Base-by-base conservation (phyloP, 2,888 invertebrate genomes). In the Serripes groenlandicus region DNA sequence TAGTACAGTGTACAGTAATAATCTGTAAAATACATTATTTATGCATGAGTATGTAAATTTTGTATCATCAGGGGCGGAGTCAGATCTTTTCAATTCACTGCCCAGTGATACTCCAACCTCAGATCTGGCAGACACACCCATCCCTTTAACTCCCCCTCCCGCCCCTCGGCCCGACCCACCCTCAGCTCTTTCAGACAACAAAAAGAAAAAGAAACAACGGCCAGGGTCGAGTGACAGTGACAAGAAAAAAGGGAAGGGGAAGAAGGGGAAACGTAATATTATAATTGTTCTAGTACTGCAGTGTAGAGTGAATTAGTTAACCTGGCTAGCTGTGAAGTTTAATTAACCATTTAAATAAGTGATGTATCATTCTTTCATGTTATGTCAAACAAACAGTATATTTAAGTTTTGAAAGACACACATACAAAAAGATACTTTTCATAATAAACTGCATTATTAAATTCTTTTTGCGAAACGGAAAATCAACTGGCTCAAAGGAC, bases 221-320 rank as follows among this genome's bases (percentile, higher is more conserved):
- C 72, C 80, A 5, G 78, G 75, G 52, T 84, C 84, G n/a, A 78
- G 32, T 21, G 84, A 75, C 23, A 83, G 78, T 69, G 77, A 69
- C 35, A 81, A 80, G 78, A 83, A 83, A 73, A 83, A 81, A 62
- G 82, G 78, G 32, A 60, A 78, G 35, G 78, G 73, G 54, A 76
- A 76, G 69, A 72, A 84, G 78, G 71, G 77, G 66, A 82, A 82
- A 82, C 74, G 82, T 82, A 82, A 77, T 76, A 32, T 30, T 35
- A 37, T 21, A 42, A 34, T 37, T 28, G 37, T 42, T 37, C 42
- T 56, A 56, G 21, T 11, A 49, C 66, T 66, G 15, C 26, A 62
- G 34, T n/a, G n/a, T 62, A 34, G 62, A 32, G 32, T 62, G n/a
- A 62, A 34, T n/a, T 0, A 34, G 62, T 23, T 62, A 62, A 62